These are phyloP conservation scores for Clepsis dumicolana DNA, from an alignment of 2,888 invertebrate species.

Conservation along the genomic window DNA sequence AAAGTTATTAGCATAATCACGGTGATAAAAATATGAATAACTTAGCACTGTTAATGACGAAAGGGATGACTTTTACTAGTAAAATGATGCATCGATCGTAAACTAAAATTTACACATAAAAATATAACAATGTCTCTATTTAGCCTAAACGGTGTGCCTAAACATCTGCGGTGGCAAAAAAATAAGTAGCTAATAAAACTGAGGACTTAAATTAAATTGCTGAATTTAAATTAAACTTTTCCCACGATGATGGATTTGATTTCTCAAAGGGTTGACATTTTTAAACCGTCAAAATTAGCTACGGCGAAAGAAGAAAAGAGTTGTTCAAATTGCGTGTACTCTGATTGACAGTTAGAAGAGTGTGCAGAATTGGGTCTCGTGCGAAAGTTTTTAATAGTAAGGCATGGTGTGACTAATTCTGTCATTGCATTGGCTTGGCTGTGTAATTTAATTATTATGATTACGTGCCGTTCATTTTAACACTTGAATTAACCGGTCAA, in stretches of 20 bases:
- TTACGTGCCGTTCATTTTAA: no score
- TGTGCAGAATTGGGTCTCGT: constrained; percentile 77
- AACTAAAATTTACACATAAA: constrained; percentile 66
- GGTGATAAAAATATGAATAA: constrained; percentile 57
- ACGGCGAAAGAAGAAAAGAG: constrained; percentile 68
- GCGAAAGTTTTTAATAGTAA: constrained; percentile 64
- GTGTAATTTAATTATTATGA: not conserved
- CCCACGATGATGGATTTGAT: constrained; percentile 63
- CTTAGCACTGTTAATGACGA: constrained; percentile 60
- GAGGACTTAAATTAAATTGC: constrained; percentile 15
- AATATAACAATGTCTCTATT: constrained; percentile 64
- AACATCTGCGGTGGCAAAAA: constrained; percentile 70
- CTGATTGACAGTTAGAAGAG: constrained; percentile 75
- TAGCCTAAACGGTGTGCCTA: constrained; percentile 50
- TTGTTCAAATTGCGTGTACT: constrained; percentile 73
- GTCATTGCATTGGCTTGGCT: constrained; percentile 44
- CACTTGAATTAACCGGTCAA: no score
- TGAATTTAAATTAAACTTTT: constrained; percentile 51
- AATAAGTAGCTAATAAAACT: constrained; percentile 29
- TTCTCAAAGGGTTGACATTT: constrained; percentile 76
- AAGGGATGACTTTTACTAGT: constrained; percentile 77
- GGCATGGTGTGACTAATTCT: constrained; percentile 56
- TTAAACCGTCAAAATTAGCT: constrained; percentile 77
- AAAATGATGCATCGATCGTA: constrained; percentile 75
- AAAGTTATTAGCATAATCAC: constrained; percentile 76